Conservation (phyloP, 2,113 vertebrate species). For the Megaleporinus macrocephalus region DNA sequence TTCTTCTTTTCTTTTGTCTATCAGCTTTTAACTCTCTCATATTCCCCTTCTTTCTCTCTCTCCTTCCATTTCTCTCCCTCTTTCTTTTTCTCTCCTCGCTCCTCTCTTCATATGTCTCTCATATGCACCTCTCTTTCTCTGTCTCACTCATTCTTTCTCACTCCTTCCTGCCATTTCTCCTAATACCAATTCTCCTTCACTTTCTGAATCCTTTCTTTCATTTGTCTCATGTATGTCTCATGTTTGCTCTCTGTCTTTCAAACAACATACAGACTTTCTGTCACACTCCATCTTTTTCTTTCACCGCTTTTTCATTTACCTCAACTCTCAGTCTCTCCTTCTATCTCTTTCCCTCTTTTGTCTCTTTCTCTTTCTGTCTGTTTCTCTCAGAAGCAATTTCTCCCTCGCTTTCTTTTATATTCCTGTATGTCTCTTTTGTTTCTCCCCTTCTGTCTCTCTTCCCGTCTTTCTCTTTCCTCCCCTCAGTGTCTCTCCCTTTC, state of each 20-base stretch:
- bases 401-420: background rate
- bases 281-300: conserved; percentile 34
- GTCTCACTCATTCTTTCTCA: conserved; percentile 43
- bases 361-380: background rate
- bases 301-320: background rate
- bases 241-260: too few species aligned
- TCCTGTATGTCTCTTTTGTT: background rate
- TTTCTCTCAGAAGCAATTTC: background rate
- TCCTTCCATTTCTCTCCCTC: background rate
- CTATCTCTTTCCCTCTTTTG: background rate
- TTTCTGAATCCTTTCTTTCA: too few species aligned
- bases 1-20: background rate
- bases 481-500: background rate
- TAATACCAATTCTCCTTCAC: too few species aligned
- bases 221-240: too few species aligned
- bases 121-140: conserved; percentile 25
- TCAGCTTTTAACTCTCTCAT: conserved; percentile 23
- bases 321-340: background rate
- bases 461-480: conserved; percentile 4
- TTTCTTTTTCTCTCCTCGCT: conserved; percentile 7
- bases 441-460: background rate
- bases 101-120: too few species aligned
- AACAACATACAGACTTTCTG: too few species aligned
- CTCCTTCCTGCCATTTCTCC: conserved; percentile 5
- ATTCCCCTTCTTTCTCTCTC: too few species aligned